Evolutionary conservation across 2,113 vertebrate species (phyloP).

Genomic region (Carassius gibelio): DNA sequence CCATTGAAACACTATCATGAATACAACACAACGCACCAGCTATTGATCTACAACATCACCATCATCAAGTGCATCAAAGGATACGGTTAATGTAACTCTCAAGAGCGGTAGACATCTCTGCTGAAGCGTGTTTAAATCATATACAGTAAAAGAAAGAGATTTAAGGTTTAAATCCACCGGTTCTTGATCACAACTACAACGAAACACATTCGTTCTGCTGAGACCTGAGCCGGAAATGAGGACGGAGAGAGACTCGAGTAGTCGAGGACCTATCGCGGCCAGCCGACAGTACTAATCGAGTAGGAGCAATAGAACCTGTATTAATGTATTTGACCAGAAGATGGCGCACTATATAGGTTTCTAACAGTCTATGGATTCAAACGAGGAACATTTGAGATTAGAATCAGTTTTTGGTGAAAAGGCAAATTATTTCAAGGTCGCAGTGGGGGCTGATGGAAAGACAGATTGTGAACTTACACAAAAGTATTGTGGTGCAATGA

Average conservation of each 20-base stretch:
- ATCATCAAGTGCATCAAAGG: conserved; percentile 51
- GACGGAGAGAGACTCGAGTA: conserved; percentile 17
- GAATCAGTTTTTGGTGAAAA: not conserved
- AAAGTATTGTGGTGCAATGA: not conserved
- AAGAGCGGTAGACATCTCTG: conserved; percentile 76
- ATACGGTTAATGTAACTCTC: conserved; percentile 84
- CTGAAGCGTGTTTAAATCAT: conserved; percentile 17
- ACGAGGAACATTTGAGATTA: not conserved
- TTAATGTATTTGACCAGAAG: not conserved
- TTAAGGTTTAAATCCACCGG: conserved; percentile 12
- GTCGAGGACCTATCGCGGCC: not conserved
- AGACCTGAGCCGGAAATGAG: not conserved
- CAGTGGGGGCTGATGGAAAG: not conserved
- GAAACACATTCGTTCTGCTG: not conserved
- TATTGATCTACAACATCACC: not conserved
- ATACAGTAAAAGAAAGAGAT: too few species aligned
- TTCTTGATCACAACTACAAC: not conserved
- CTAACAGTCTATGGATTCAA: not conserved
- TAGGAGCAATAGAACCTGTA: not conserved
- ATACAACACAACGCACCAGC: not conserved
- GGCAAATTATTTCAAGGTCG: conserved; percentile 5
- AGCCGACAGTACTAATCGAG: conserved; percentile 9
- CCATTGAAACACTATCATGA: not conserved
- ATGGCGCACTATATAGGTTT: not conserved
- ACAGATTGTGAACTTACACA: not conserved